Conservation (phyloP, 1,140 invertebrate genomes). For the Mycetomoellerius zeteki region DNA sequence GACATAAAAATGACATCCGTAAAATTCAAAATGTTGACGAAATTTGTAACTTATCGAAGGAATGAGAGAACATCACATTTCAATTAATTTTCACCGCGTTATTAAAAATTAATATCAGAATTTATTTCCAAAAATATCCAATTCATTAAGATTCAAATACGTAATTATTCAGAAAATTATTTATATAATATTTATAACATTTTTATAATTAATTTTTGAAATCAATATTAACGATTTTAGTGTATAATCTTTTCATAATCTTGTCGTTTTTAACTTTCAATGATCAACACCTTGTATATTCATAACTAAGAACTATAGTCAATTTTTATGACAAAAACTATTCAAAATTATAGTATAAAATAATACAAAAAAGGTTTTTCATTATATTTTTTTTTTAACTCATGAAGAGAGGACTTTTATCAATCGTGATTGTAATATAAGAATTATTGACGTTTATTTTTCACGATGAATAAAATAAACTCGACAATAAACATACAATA, state of each 20-base stretch:
- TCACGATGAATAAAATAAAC: neutral
- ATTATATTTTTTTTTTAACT: neutral
- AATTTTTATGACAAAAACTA: neutral
- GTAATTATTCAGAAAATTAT: neutral
- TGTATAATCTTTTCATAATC: neutral
- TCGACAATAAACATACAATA: neutral
- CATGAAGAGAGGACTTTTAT: neutral
- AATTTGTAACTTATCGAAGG: neutral
- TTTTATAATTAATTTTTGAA: constrained; percentile 7
- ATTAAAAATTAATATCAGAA: neutral
- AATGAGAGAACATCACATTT: neutral
- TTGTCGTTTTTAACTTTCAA: constrained; percentile 3
- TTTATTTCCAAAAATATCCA: neutral
- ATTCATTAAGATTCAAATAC: neutral
- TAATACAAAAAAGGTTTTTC: neutral
- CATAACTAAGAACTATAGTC: neutral
- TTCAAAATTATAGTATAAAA: neutral
- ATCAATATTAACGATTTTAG: neutral
- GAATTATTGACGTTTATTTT: constrained; percentile 23
- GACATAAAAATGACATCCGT: neutral
- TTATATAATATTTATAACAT: neutral
- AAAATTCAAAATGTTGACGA: neutral
- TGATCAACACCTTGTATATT: neutral
- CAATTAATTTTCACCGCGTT: neutral
- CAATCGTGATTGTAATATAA: neutral